Base-by-base conservation (phyloP, 2,113 vertebrate species). In the Caranx melampygus region DNA sequence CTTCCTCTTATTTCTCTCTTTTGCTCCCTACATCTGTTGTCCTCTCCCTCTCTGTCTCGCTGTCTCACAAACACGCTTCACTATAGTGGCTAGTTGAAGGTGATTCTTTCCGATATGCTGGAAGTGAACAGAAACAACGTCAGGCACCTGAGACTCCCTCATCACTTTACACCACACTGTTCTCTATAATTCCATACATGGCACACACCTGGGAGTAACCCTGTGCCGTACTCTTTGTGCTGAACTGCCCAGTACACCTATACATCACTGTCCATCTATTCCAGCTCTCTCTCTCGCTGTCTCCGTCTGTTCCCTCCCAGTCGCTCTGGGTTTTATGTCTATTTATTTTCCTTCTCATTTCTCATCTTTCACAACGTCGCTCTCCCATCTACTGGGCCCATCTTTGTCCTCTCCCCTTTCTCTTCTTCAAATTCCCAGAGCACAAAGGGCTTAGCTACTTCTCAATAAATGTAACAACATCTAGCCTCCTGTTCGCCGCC, bases 251-350 rank as follows among this genome's bases (percentile, higher is more conserved):
- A 37, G 69, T 65, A 42, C 84, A 83, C 59, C 87, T 61, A 89
- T 92, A 89, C 79, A 91, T 90, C 91, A 90, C 81, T 90, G 78
- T 84, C 86, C 81, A 61, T 89, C 83, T 75, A 42, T 60, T 45
- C 51, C 44, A 66, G 34, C 61, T 55, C 58, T 61, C 58, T 61
- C 73, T 73, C 51, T 26, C 52, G 21, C 5, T 66, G 35, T 69
- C 81, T 61, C 47, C 20, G 47, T 33, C 59, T 45, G 33, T 15
- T 4, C 4, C 58, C 42, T 20, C 40, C 15, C 54, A 57, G 3
- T 76, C 34, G 35, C 59, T 77, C 64, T 68, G 62, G 57, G 42
- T 83, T 88, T 85, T 33, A 3, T 64, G 74, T 80, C 79, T 88
- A 70, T 89, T 86, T 90, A 78, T 84, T 88, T 82, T 72, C 49